Percentiles rank a stretch among this genome's conserved stretches.
Evolutionary conservation across 1,140 invertebrate genomes (phyloP).

Genomic region (Anastatus disparis): DNA sequence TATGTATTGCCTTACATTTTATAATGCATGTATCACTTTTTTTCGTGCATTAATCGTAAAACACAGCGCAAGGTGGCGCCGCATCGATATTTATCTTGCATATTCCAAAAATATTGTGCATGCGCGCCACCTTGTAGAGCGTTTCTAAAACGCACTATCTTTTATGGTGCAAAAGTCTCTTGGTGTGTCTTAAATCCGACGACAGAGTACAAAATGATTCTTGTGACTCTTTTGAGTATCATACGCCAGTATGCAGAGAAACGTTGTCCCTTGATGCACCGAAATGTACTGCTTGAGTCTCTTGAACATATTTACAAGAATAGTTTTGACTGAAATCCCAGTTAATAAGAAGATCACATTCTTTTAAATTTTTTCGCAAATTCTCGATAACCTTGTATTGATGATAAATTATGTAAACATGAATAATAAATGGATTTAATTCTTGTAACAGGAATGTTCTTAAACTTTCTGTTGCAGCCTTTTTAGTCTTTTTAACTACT

Average conservation of each 20-base stretch:
- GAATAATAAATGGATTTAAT: slow-evolving; percentile 22
- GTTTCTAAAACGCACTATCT: too few relatives aligned
- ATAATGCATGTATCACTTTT: too few relatives aligned
- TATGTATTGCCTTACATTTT: too few relatives aligned
- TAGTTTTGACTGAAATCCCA: slow-evolving; percentile 25
- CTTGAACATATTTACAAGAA: slow-evolving; percentile 11
- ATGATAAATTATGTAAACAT: slow-evolving; percentile 29
- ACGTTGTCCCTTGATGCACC: slow-evolving; percentile 1
- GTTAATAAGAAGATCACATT: slow-evolving; percentile 23
- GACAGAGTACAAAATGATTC: slow-evolving; percentile 8
- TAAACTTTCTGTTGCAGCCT: not conserved
- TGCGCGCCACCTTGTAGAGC: too few relatives aligned
- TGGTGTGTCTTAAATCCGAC: not conserved
- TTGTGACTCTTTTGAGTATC: not conserved
- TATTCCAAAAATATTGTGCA: too few relatives aligned
- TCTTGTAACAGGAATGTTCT: slow-evolving; percentile 11
- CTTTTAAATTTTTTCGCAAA: slow-evolving; percentile 19
- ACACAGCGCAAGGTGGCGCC: too few relatives aligned
- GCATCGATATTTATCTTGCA: too few relatives aligned
- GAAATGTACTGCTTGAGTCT: slow-evolving; percentile 23
- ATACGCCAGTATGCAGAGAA: slow-evolving; percentile 11
- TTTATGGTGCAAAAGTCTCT: too few relatives aligned
- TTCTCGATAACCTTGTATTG: slow-evolving; percentile 21
- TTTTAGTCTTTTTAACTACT: slow-evolving; percentile 22
- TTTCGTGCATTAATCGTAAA: too few relatives aligned